These are phyloP conservation scores for Melanotaenia nigrans DNA, from an alignment of 2,797 vertebrate genomes.

Conservation along the genomic window DNA sequence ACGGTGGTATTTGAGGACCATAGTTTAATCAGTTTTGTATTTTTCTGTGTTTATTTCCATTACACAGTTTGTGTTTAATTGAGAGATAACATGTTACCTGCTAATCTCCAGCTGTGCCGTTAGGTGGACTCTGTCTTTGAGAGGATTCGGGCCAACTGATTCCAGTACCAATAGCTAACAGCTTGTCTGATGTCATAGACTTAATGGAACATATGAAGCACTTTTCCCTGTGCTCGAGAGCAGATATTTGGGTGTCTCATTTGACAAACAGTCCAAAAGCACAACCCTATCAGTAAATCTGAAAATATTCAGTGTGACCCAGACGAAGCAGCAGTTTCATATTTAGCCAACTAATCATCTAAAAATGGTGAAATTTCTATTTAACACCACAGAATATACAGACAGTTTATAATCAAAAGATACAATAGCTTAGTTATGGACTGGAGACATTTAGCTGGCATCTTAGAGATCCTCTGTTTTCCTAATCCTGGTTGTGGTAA, in stretches of 20 bases:
- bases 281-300: neutral
- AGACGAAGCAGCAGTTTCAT: neutral
- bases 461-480: too few relatives aligned
- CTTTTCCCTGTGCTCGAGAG: too few relatives aligned
- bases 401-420: neutral
- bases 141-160: neutral
- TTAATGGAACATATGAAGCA: too few relatives aligned
- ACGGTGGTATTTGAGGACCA: too few relatives aligned
- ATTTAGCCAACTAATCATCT: neutral
- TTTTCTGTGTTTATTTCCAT: neutral
- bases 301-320: neutral
- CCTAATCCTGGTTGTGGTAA: too few relatives aligned
- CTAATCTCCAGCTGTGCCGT: neutral
- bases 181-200: neutral
- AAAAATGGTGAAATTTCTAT: neutral
- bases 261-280: neutral
- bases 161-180: neutral
- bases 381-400: neutral
- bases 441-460: neutral
- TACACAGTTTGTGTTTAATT: neutral
- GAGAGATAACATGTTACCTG: neutral
- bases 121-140: neutral
- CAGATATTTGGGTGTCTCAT: too few relatives aligned
- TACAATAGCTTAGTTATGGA: neutral
- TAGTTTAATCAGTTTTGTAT: neutral